These are phyloP conservation scores for Regulus satrapa DNA, from an alignment of 2,113 vertebrate species.

Conservation along the genomic window DNA sequence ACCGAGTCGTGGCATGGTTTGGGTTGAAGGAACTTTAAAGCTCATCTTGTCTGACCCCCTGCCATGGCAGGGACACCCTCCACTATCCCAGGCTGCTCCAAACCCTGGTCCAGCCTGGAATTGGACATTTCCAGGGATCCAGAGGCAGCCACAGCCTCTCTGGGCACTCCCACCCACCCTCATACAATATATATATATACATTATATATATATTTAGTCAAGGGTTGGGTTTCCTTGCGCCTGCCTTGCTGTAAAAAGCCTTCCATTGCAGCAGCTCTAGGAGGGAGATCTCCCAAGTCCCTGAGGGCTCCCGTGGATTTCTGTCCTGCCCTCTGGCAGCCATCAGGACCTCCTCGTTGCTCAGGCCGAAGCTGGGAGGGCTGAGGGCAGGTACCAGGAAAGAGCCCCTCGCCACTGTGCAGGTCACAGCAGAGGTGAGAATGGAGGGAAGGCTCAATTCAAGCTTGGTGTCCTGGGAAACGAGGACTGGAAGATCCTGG, in stretches of 20 bases:
- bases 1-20: neutral
- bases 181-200: too few relatives aligned
- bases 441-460: neutral
- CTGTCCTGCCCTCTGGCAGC: neutral
- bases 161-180: neutral
- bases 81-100: rapidly evolving
- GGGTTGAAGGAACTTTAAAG: neutral
- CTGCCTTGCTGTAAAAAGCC: neutral
- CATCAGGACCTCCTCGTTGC: rapidly evolving
- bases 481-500: neutral
- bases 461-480: neutral
- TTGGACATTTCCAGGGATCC: neutral
- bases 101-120: neutral
- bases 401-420: neutral
- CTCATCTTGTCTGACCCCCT: neutral
- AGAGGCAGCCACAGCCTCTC: neutral
- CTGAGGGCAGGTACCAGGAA: neutral
- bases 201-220: neutral
- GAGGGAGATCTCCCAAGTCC: neutral
- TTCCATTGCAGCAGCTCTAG: neutral
- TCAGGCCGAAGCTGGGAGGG: neutral
- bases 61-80: neutral
- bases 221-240: neutral
- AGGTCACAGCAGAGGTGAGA: neutral
- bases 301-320: too few relatives aligned